Base-by-base conservation (phyloP, 2,888 invertebrate species). In the Tipula helvola region DNA sequence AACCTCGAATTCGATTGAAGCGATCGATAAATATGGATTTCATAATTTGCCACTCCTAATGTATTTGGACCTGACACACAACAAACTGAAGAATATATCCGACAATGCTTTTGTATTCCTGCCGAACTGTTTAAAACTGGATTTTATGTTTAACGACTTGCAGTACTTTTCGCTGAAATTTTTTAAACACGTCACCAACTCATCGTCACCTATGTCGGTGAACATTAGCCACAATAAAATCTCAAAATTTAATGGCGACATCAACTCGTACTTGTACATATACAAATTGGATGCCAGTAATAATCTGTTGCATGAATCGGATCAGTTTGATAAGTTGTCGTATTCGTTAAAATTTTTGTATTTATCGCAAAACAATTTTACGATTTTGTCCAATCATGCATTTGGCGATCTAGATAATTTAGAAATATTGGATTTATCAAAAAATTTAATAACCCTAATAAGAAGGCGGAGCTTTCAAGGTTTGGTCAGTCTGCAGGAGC, bases 21-120 rank as follows among this genome's bases (percentile, higher is more conserved):
- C 93, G 88, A 92, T 97, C 88, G 94, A 95, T 89, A 93, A 93
- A 88, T 93, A 94, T 89, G 94, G 96, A 88, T 97, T 98, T 90
- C 93, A 93, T 89, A 95, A 96, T 91, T 93, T 97, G 90, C 94
- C 95, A 47, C 95, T 94, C 90, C 93, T 98, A 88, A 94, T 95
- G 89, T 96, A 96, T 90, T 93, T 98, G 89, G 96, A 97, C 90
- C 92, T 98, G 89, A 95, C 96, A 86, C 95, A 96, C 90, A 98
- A 98, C 92, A 93, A 94, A 89, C 94, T 98, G 89, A 93, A 93
- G 88, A 93, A 94, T 88, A 94, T 98, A 89, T 95, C 95, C 87
- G 93, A 93, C 84, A 93, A 94, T 87, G 95, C 97, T 5, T 96
- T 98, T 90, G 93, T 93, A 87, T 95, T 96, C 90, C 92, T 97